These are phyloP conservation scores for Trissolcus basalis DNA, from an alignment of 1,140 invertebrate genomes.

Conservation along the genomic window DNA sequence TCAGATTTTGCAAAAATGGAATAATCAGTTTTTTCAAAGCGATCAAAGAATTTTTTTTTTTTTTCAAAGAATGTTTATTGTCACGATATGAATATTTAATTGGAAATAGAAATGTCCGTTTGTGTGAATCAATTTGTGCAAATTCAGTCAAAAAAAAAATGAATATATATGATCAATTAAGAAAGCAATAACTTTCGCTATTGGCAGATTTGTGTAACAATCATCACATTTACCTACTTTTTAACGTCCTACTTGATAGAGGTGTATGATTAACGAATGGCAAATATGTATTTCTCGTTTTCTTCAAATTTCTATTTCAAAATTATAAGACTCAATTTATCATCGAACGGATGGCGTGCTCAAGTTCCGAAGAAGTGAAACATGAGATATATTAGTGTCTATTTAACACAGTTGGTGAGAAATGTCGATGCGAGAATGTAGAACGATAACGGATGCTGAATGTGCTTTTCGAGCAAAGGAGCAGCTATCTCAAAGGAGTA, in stretches of 20 bases:
- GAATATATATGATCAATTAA: constrained; percentile 3
- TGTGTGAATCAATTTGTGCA: too few relatives aligned
- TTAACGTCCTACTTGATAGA: constrained; percentile 40
- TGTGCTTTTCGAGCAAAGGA: constrained; percentile 53
- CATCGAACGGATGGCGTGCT: constrained; percentile 1
- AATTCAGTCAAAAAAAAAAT: not conserved
- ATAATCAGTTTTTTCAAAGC: too few relatives aligned
- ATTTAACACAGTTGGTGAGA: constrained; percentile 34
- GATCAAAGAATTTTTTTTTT: too few relatives aligned
- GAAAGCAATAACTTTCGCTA: constrained; percentile 10
- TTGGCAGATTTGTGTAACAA: constrained; percentile 20
- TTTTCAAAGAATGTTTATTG: too few relatives aligned
- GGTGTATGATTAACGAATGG: constrained; percentile 24
- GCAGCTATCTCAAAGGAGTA: constrained; percentile 53
- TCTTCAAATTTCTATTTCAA: constrained; percentile 40
- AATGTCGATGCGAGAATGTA: constrained; percentile 40
- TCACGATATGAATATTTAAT: too few relatives aligned
- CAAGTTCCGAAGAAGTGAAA: constrained; percentile 37
- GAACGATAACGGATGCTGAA: constrained; percentile 58
- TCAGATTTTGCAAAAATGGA: too few relatives aligned
- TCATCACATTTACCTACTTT: constrained; percentile 36
- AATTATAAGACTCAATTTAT: constrained; percentile 21
- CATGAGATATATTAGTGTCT: constrained; percentile 32
- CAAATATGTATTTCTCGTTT: constrained; percentile 12
- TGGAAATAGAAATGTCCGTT: too few relatives aligned